Evolutionary conservation across 1,140 invertebrate species (phyloP).

Genomic region (Akabosia matsudoensis): DNA sequence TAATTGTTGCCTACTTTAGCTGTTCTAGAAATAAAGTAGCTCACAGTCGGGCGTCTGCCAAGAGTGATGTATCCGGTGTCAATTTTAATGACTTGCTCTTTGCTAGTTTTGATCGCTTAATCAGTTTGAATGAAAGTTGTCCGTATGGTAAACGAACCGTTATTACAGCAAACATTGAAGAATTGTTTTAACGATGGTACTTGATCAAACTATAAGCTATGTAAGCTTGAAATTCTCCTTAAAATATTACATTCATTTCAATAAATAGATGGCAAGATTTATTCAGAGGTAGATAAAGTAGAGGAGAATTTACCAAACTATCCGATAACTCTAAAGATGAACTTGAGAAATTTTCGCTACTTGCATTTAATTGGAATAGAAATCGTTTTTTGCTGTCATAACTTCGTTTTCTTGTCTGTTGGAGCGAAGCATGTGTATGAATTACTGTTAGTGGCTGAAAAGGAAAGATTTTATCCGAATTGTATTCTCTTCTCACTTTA

Average conservation of each 20-base stretch:
- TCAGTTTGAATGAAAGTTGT: slow-evolving; percentile 20
- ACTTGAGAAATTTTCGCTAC: no score
- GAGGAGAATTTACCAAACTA: no score
- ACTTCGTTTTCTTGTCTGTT: not conserved
- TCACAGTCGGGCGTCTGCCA: slow-evolving; percentile 17
- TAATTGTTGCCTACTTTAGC: not conserved
- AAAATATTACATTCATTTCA: no score
- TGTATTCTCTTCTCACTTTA: no score
- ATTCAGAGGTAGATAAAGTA: no score
- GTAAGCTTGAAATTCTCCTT: no score
- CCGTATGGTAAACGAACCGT: no score
- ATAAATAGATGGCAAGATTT: no score
- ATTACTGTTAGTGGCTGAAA: not conserved
- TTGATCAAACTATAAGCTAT: no score
- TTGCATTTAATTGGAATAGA: not conserved
- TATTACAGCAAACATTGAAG: no score
- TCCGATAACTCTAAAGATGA: no score
- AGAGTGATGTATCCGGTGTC: slow-evolving; percentile 42
- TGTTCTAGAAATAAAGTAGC: not conserved
- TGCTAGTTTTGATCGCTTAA: slow-evolving; percentile 36
- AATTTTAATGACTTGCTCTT: slow-evolving; percentile 36
- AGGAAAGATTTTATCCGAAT: not conserved
- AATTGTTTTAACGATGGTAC: no score
- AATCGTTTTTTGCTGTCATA: not conserved
- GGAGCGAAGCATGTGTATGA: not conserved